A percentile compares a stretch with the other conserved stretches of the same genome.
phyloP scores from a whole-genome alignment of 53 echinoderm and acorn worm genomes.

The Astropecten irregularis region DNA sequence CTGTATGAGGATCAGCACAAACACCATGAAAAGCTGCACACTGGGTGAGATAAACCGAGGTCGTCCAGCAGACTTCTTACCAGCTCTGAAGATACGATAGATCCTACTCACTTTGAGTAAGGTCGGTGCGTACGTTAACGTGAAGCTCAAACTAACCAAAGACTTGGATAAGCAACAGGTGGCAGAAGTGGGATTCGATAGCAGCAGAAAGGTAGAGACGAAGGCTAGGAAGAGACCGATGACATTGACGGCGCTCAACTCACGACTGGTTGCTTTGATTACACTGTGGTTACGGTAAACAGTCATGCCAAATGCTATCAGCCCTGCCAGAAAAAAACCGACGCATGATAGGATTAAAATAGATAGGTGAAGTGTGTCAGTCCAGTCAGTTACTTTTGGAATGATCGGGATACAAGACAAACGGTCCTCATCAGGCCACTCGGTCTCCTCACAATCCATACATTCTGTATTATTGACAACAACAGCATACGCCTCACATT shows the following conservation, averaged over 20 bases:
- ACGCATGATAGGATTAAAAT: slow-evolving; percentile 12
- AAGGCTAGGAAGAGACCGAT: slow-evolving; percentile 53
- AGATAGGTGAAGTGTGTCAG: not conserved
- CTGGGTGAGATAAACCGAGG: slow-evolving; percentile 50
- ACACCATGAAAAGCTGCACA: slow-evolving; percentile 27
- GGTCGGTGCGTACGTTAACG: slow-evolving; percentile 28
- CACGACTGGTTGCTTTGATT: slow-evolving; percentile 70
- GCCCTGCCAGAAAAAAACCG: not conserved
- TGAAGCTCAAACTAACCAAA: slow-evolving; percentile 18
- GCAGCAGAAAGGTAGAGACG: not conserved
- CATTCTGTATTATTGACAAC: slow-evolving; percentile 50
- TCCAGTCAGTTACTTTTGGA: not conserved
- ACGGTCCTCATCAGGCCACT: slow-evolving; percentile 8
- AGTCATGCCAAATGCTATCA: slow-evolving; percentile 5
- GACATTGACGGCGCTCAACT: slow-evolving; percentile 56
- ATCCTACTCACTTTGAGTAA: slow-evolving; percentile 38
- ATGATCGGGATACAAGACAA: slow-evolving; percentile 23
- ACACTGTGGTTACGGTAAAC: slow-evolving; percentile 42
- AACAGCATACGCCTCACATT: slow-evolving; percentile 55
- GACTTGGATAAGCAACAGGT: slow-evolving; percentile 20
- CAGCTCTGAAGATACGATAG: slow-evolving; percentile 54
- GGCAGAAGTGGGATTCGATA: slow-evolving; percentile 23
- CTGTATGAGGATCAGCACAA: slow-evolving; percentile 8
- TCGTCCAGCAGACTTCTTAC: slow-evolving; percentile 49
- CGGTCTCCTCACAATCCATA: slow-evolving; percentile 47